phyloP scores from a whole-genome alignment of 2,888 invertebrate genomes.

The Ctenicera cuprea region DNA sequence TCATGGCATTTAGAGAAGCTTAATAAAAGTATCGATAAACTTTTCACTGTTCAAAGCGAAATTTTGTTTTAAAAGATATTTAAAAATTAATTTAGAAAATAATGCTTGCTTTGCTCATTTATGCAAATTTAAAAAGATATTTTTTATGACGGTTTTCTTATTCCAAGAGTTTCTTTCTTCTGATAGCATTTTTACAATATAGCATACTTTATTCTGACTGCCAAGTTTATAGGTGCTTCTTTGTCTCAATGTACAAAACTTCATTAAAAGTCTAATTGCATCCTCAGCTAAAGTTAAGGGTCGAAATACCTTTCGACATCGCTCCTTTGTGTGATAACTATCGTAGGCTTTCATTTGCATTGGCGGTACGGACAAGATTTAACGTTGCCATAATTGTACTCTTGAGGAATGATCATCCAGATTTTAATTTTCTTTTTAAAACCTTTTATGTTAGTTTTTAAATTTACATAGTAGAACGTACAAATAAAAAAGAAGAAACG shows the following conservation, averaged over 20 bases:
- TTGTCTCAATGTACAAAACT: slow-evolving; percentile 44
- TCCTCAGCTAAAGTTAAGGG: slow-evolving; percentile 38
- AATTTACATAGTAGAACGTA: too few species aligned
- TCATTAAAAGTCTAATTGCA: slow-evolving; percentile 49
- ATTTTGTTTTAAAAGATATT: background rate
- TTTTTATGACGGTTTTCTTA: slow-evolving; percentile 37
- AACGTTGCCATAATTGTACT: slow-evolving; percentile 1
- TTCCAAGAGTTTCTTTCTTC: slow-evolving; percentile 35
- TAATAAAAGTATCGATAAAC: background rate
- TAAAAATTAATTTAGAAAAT: background rate
- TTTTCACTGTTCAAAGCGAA: background rate
- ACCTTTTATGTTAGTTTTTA: background rate
- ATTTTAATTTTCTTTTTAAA: slow-evolving; percentile 1
- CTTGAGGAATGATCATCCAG: background rate
- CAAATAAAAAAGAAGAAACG: too few species aligned
- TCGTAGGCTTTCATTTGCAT: slow-evolving; percentile 1
- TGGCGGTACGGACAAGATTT: slow-evolving; percentile 5
- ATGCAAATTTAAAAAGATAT: slow-evolving; percentile 42
- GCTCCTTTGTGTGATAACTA: slow-evolving; percentile 31
- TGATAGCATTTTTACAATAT: slow-evolving; percentile 44
- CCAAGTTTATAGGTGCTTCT: slow-evolving; percentile 43
- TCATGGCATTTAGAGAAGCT: background rate
- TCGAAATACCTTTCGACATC: slow-evolving; percentile 17
- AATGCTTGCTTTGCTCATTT: slow-evolving; percentile 12
- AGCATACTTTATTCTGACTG: slow-evolving; percentile 36